phyloP scores from a whole-genome alignment of 1,140 invertebrate species.

The Gonatopus flavifemur region DNA sequence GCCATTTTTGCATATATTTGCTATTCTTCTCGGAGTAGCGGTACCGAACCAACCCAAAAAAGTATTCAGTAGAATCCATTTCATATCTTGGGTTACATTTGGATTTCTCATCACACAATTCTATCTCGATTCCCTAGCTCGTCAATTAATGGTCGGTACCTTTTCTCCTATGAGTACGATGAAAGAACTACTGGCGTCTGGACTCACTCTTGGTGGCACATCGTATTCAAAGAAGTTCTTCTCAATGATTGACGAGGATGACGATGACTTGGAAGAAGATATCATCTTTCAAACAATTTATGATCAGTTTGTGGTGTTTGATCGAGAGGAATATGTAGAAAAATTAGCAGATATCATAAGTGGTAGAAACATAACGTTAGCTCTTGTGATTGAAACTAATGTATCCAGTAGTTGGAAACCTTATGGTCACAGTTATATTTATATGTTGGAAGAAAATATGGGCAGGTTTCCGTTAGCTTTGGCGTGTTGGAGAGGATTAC shows the following conservation, averaged over 20 bases:
- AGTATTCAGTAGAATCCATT: conserved; percentile 35
- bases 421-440: conserved; percentile 20
- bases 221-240: conserved; percentile 18
- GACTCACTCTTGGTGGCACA: conserved; percentile 27
- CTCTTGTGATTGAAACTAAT: conserved; percentile 39
- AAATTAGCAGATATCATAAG: conserved; percentile 22
- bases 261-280: conserved; percentile 1
- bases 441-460: conserved; percentile 34
- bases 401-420: conserved; percentile 18
- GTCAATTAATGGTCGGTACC: conserved; percentile 37
- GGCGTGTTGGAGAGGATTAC: conserved; percentile 36
- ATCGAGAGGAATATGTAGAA: conserved; percentile 20
- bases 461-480: conserved; percentile 41
- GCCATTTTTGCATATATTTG: conserved; percentile 40
- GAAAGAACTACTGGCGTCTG: conserved; percentile 24
- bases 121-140: conserved; percentile 44
- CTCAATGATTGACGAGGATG: background rate
- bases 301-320: conserved; percentile 27
- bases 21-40: conserved; percentile 31
- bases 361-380: conserved; percentile 26
- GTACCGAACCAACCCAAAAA: conserved; percentile 29
- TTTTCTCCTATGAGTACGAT: conserved; percentile 28
- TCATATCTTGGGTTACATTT: conserved; percentile 44
- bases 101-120: conserved; percentile 44
- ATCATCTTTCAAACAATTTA: conserved; percentile 11